Base-by-base conservation (phyloP, 2,888 invertebrate genomes). In the Drosophila gaucha region DNA sequence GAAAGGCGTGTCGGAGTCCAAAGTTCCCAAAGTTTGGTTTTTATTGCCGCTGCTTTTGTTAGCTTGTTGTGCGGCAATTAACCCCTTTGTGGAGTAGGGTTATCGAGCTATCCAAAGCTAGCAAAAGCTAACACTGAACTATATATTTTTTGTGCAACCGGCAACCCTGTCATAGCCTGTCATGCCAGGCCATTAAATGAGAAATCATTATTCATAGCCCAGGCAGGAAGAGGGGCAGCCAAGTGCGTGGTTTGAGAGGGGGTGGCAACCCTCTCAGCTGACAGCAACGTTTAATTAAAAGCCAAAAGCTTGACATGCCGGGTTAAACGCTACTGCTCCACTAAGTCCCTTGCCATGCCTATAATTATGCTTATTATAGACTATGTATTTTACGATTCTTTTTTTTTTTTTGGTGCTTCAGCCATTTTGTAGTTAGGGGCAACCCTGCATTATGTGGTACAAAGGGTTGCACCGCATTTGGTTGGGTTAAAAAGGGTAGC, bases 1-100 rank as follows among this genome's bases (percentile, higher is more conserved):
- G 83, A 86, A 83, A 85, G 86, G 85, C 83, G 86, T 86, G 83
- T 82, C 83, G 68, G 65, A 69, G 68, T 72, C 55, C 54, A 67
- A 64, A 60, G 63, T 63, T 52, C 30, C 47, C 65, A 68, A 74
- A 57, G 56, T 64, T 72, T 47, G 58, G 31, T 59, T 70, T 78
- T 78, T 76, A 74, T 76, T 73, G 78, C 47, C 47, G 59, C 57
- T 43, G 44, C 55, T 66, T 38, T 74, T 74, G 71, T 68, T 72
- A 28, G 57, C 43, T 36, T 38, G 24, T 72, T 77, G 69, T 74
- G 74, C 59, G 65, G 64, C 75, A 74, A 72, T 84, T 84, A 84
- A 84, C 84, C 84, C 84, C 79, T 84, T 84, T 66, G 38, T 3
- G 26, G 62, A 46, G 56, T 41, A 58, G 67, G 39, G 63, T 59